phyloP scores from a whole-genome alignment of 2,113 vertebrate species.

The Xiphophorus maculatus region DNA sequence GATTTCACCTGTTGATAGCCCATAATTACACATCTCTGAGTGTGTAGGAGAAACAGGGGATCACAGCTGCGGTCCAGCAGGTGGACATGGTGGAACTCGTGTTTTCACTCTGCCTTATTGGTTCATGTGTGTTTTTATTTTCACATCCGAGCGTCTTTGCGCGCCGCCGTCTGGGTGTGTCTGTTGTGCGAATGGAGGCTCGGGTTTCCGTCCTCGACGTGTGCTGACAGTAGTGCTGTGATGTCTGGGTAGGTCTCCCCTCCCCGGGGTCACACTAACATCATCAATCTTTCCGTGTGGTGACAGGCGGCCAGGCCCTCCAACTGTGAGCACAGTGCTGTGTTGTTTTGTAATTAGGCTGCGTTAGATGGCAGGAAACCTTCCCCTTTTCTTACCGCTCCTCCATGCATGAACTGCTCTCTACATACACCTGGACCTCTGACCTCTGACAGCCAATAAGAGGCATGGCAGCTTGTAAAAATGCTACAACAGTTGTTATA shows the following conservation, averaged over 20 bases:
- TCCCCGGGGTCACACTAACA: constrained; percentile 84
- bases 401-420: constrained; percentile 45
- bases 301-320: constrained; percentile 77
- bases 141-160: constrained; percentile 19
- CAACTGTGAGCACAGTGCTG: constrained; percentile 79
- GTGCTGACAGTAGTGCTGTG: constrained; percentile 71
- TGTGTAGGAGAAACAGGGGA: constrained; percentile 33
- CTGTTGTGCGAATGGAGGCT: constrained; percentile 26
- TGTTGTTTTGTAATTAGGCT: constrained; percentile 88
- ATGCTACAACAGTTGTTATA: background rate
- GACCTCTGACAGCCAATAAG: constrained; percentile 52
- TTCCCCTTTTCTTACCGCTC: constrained; percentile 48
- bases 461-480: constrained; percentile 30
- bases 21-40: constrained; percentile 58
- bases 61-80: constrained; percentile 54
- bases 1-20: constrained; percentile 59
- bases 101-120: background rate
- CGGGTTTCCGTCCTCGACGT: constrained; percentile 59
- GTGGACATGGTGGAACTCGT: constrained; percentile 56
- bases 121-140: constrained; percentile 32
- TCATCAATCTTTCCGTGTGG: constrained; percentile 82
- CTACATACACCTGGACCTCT: constrained; percentile 70
- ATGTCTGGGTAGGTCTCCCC: constrained; percentile 80
- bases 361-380: constrained; percentile 84
- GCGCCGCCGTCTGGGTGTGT: constrained; percentile 33